A percentile compares a stretch with the other conserved stretches of the same genome.
phyloP scores from a whole-genome alignment of 2,797 vertebrate genomes.

The Pseudochirops corinnae region DNA sequence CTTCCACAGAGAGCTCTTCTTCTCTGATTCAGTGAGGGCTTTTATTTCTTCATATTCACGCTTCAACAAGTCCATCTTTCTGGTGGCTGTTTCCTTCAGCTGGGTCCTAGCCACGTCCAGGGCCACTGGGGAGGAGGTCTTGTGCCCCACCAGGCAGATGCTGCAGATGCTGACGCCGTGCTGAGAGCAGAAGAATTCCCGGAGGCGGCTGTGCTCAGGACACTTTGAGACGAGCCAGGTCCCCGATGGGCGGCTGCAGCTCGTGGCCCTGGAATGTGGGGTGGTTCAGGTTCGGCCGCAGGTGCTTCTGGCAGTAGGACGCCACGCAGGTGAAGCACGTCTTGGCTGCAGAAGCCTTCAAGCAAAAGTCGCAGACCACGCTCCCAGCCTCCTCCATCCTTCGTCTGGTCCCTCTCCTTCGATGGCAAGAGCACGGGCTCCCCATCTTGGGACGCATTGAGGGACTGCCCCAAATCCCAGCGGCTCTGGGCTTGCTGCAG shows the following conservation, averaged over 20 bases:
- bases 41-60: no score
- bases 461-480: neutral
- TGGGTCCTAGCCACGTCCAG: conserved; percentile 85
- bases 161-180: conserved; percentile 90
- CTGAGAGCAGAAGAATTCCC: conserved; percentile 91
- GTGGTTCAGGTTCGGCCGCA: conserved; percentile 92
- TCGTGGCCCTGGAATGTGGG: conserved; percentile 89
- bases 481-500: conserved; percentile 69
- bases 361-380: conserved; percentile 91
- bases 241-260: conserved; percentile 85
- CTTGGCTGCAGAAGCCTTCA: conserved; percentile 83
- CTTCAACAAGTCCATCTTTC: no score
- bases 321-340: conserved; percentile 97
- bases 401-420: conserved; percentile 68
- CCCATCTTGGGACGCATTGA: neutral
- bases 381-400: conserved; percentile 42
- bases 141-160: conserved; percentile 89
- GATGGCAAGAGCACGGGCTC: neutral
- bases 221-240: conserved; percentile 90
- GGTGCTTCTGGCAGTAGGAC: conserved; percentile 92
- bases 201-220: conserved; percentile 89
- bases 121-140: conserved; percentile 85
- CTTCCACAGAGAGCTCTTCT: no score
- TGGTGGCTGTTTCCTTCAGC: conserved; percentile 84
- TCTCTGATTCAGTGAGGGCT: no score